Base-by-base conservation (phyloP, 2,797 vertebrate species). In the Balearica regulorum region DNA sequence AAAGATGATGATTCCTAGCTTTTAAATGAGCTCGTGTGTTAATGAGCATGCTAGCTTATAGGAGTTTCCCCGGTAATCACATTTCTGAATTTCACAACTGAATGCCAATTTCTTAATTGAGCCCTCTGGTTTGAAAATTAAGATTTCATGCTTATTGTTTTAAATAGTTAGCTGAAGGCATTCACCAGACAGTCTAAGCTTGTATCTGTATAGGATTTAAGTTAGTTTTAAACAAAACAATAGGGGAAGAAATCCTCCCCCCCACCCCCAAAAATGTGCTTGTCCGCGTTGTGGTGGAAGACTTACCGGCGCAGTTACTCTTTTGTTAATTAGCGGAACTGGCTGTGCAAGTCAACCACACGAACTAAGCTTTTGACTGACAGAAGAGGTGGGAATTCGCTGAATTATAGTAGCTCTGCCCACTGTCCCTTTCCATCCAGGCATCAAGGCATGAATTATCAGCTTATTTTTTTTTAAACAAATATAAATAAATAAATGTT, bases 21-120 rank as follows among this genome's bases (percentile, higher is more conserved):
- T 94, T 78, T 82, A 92, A 93, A 97, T 62, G 76, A 95, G 65
- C 65, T 93, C 37, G 6, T 95, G 73, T 83, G 65, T 92, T 96
- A 92, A 96, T 96, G 77, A 94, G 83, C 20, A 2, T 96, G 69
- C 77, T 94, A 82, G 86, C 68, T 72, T 94, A 83, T 66, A 93
- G 93, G 93, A 86, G 75, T 80, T 92, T 83, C 60, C 72, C 97
- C 64, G 16, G 66, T 97, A 93, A 93, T 95, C 46, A 0, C 91
- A 83, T 94, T 96, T 80, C 66, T 82, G 66, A 93, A 85, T 94
- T 96, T 93, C 93, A 61, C 82, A 91, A 66, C 70, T 82, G 70
- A 96, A 94, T 93, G 81, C 94, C 88, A 80, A 19, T 97, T 78
- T 94, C 91, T 75, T 95, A 95, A 90, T 89, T 94, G 80, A 97